Percentiles rank a stretch among this genome's conserved stretches.
phyloP scores from a whole-genome alignment of 2,888 invertebrate genomes.

The Cerastis leucographa region DNA sequence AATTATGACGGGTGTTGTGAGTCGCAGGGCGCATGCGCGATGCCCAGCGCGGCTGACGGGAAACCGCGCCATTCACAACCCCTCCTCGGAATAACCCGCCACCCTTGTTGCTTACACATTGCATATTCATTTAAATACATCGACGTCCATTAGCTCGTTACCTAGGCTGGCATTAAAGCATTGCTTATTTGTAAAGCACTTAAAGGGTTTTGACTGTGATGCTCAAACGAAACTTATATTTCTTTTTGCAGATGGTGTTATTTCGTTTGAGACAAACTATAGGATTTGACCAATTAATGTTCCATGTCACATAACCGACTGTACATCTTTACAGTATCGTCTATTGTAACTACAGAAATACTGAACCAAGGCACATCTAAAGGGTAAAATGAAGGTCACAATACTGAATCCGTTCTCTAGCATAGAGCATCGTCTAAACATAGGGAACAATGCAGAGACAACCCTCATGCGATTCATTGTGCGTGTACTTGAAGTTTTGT shows the following conservation, averaged over 20 bases:
- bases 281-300: slow-evolving; percentile 3
- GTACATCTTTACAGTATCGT: background rate
- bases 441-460: slow-evolving; percentile 52
- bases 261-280: background rate
- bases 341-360: background rate
- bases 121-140: slow-evolving; percentile 76
- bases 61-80: slow-evolving; percentile 75
- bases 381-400: slow-evolving; percentile 10
- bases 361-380: background rate
- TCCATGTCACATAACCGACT: background rate
- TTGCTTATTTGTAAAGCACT: slow-evolving; percentile 32
- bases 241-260: background rate
- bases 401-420: slow-evolving; percentile 19
- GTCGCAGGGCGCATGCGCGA: slow-evolving; percentile 72
- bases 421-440: slow-evolving; percentile 32
- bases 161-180: slow-evolving; percentile 49
- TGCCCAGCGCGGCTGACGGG: slow-evolving; percentile 35
- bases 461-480: slow-evolving; percentile 53
- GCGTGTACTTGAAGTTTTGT: slow-evolving; percentile 58
- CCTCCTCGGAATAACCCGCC: slow-evolving; percentile 66
- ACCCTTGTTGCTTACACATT: slow-evolving; percentile 69
- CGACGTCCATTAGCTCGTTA: slow-evolving; percentile 68
- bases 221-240: background rate
- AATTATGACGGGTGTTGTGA: slow-evolving; percentile 74
- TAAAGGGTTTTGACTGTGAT: slow-evolving; percentile 8